Conservation (phyloP, 2,888 invertebrate genomes). For the Volucella zonaria region DNA sequence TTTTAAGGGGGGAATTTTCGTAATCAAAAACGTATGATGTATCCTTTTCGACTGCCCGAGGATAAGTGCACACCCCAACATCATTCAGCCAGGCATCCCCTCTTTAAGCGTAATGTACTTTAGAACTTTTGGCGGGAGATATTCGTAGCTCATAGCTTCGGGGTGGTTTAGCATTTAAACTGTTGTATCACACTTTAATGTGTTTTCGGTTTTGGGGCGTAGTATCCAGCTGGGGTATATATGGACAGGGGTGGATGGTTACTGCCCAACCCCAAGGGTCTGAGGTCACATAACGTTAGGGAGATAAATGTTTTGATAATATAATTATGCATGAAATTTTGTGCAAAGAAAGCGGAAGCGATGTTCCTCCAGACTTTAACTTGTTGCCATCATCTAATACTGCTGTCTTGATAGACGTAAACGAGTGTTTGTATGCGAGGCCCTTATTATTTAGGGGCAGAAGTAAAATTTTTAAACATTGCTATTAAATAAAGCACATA, state of each 20-base stretch:
- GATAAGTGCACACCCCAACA: slow-evolving; percentile 53
- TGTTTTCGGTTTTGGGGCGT: slow-evolving; percentile 60
- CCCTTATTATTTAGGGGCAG: slow-evolving; percentile 19
- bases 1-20: slow-evolving; percentile 5
- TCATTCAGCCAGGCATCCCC: slow-evolving; percentile 16
- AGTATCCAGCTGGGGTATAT: not conserved
- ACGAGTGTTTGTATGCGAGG: slow-evolving; percentile 31
- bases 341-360: slow-evolving; percentile 5
- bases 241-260: slow-evolving; percentile 16
- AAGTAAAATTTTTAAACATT: slow-evolving; percentile 57
- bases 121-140: slow-evolving; percentile 62
- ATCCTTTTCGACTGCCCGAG: slow-evolving; percentile 69
- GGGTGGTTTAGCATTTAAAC: slow-evolving; percentile 73
- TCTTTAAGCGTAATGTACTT: slow-evolving; percentile 55
- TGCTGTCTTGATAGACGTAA: slow-evolving; percentile 33
- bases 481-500: slow-evolving; percentile 60
- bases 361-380: slow-evolving; percentile 53
- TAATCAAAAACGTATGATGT: slow-evolving; percentile 65
- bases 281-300: slow-evolving; percentile 66
- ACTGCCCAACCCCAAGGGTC: slow-evolving; percentile 56
- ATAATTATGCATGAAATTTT: slow-evolving; percentile 73
- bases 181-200: slow-evolving; percentile 74
- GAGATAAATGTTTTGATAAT: slow-evolving; percentile 73
- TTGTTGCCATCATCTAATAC: slow-evolving; percentile 54
- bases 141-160: slow-evolving; percentile 33